Base-by-base conservation (phyloP, 2,113 vertebrate genomes). In the Nesogale talazaci region DNA sequence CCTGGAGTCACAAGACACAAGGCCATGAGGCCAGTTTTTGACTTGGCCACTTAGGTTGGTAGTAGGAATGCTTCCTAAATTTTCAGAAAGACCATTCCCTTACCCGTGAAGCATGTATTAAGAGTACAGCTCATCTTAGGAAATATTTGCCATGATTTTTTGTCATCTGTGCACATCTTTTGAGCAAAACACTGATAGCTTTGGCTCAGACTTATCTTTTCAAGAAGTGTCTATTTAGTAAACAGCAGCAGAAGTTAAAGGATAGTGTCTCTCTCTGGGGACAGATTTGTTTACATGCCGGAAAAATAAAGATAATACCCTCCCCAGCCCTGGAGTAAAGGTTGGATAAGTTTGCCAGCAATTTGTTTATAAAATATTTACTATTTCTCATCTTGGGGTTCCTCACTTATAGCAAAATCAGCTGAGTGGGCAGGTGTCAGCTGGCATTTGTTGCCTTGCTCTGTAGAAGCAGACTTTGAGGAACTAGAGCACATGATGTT, bases 251-350 rank as follows among this genome's bases (percentile, higher is more conserved):
- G 81, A 94, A 86, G 42, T 52, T 52, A 34, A 87, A 84, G 86
- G 40, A 22, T n/a, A 57, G n/a, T 61, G 2, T 2, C 23, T 88
- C 46, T 83, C 42, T 93, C 5, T 11, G 10, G 3, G 52, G 46
- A 29, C n/a, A 85, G 70, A 38, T 72, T 86, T 87, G 11, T n/a
- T 82, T 81, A 15, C 29, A 8, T 2, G 72, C 40, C 52, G 67
- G 40, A 52, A 80, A 67, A 94, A 86, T 88, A 77, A 91, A 94
- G 59, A 52, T 61, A 74, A 75, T 34, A 42, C 95, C 42, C 29
- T 31, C 46, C 46, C 5, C 46, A 5, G 9, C 46, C 86, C 7
- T 3, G 25, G 38, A 56, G 77, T 19, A 78, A 75, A 93, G 2
- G 1, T 46, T 86, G 56, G 3, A 40, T 29, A 81, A 36, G 11